Percentiles rank a stretch among this genome's conserved stretches.
phyloP scores from a whole-genome alignment of 2,888 invertebrate genomes.

The Amphipyra berbera region DNA sequence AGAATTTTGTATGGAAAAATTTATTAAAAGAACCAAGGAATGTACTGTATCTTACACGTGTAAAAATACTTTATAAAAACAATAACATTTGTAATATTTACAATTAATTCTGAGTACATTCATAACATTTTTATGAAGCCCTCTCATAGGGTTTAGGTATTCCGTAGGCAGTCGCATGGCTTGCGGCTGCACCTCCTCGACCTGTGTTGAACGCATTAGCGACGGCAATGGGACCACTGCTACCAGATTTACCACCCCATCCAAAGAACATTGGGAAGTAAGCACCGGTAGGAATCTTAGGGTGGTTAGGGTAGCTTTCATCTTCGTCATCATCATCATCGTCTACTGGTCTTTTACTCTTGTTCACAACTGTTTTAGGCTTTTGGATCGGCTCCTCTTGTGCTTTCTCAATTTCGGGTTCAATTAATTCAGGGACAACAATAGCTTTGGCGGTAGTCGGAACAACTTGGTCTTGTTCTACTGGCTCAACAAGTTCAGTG shows the following conservation, averaged over 20 bases:
- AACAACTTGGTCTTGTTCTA: conserved; percentile 70
- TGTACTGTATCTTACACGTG: too few relatives aligned
- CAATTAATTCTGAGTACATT: conserved; percentile 36
- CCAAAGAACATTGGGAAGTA: conserved; percentile 92
- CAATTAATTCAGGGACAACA: conserved; percentile 71
- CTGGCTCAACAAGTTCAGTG: conserved; percentile 72
- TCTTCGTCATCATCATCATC: conserved; percentile 79
- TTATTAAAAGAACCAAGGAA: too few relatives aligned
- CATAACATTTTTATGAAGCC: conserved; percentile 51
- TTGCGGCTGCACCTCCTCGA: conserved; percentile 92
- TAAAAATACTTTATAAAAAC: conserved; percentile 22
- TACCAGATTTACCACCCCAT: conserved; percentile 77
- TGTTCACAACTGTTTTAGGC: conserved; percentile 69
- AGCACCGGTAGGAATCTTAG: conserved; percentile 85
- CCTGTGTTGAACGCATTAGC: conserved; percentile 93
- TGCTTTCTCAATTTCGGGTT: conserved; percentile 76
- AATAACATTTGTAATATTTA: conserved; percentile 44
- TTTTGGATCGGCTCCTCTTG: conserved; percentile 73
- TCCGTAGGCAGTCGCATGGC: conserved; percentile 93
- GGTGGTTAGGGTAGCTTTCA: conserved; percentile 80
- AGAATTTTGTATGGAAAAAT: too few relatives aligned
- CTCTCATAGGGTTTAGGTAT: conserved; percentile 84
- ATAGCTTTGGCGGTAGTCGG: conserved; percentile 70
- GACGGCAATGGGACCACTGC: conserved; percentile 91
- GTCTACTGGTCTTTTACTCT: conserved; percentile 74